Conservation (phyloP, 2,797 vertebrate species). For the Coregonus suidteri region DNA sequence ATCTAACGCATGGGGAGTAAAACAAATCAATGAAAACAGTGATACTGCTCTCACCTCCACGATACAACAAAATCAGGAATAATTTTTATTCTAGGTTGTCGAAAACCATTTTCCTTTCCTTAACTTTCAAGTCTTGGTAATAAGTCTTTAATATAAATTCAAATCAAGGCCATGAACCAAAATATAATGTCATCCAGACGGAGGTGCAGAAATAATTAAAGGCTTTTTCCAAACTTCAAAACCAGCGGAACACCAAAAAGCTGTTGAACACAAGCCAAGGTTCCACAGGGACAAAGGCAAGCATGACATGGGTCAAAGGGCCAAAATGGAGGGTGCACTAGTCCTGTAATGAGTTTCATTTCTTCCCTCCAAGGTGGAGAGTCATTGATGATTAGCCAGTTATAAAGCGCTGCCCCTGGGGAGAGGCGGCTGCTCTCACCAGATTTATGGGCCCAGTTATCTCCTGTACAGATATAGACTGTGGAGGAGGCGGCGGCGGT, state of each 20-base stretch:
- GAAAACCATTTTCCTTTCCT: background rate
- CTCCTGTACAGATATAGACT: conserved; percentile 23
- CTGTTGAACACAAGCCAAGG: conserved; percentile 34
- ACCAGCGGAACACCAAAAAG: conserved; percentile 31
- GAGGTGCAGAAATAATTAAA: conserved; percentile 44
- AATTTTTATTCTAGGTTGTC: background rate
- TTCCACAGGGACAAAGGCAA: conserved; percentile 33
- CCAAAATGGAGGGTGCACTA: conserved; percentile 26
- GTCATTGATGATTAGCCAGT: conserved; percentile 41
- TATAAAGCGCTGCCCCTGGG: conserved; percentile 28
- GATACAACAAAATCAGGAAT: background rate
- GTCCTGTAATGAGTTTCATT: conserved; percentile 37
- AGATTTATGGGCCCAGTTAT: conserved; percentile 4
- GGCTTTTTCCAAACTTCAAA: conserved; percentile 10
- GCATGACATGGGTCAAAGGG: conserved; percentile 40
- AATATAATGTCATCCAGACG: conserved; percentile 16
- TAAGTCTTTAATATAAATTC: background rate
- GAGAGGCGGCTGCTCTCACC: conserved; percentile 8
- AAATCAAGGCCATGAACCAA: conserved; percentile 36
- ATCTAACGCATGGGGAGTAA: background rate
- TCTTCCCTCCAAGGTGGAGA: conserved; percentile 35
- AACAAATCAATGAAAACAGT: conserved; percentile 30
- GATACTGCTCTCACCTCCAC: background rate
- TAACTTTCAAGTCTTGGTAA: background rate
- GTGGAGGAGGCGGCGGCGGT: background rate